A percentile compares a stretch with the other conserved stretches of the same genome.
phyloP scores from a whole-genome alignment of 2,888 invertebrate species.

The Harpagoxenus sublaevis region DNA sequence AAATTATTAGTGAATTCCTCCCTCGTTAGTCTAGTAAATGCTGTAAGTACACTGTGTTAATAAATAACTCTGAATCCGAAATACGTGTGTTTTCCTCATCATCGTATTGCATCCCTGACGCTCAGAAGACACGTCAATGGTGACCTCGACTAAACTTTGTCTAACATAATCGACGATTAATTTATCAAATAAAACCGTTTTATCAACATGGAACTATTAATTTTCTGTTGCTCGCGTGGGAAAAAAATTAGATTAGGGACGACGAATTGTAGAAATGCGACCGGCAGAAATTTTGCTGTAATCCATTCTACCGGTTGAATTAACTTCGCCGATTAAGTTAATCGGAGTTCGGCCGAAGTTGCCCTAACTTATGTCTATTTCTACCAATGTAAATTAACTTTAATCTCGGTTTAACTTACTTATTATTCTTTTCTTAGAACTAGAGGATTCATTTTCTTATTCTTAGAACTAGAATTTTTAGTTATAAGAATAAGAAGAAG shows the following conservation, averaged over 20 bases:
- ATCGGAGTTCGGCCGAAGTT: not conserved
- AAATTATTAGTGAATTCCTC: conserved; percentile 64
- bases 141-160: no score
- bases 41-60: conserved; percentile 75
- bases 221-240: not conserved
- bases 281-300: not conserved
- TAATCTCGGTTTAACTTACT: no score
- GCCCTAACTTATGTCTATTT: not conserved
- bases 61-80: conserved; percentile 74
- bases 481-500: no score
- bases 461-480: no score
- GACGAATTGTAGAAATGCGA: not conserved
- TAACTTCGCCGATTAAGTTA: not conserved
- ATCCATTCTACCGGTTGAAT: not conserved
- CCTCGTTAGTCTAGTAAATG: conserved; percentile 72
- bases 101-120: not conserved
- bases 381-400: no score
- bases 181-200: not conserved
- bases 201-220: not conserved
- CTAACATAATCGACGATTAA: not conserved
- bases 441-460: no score
- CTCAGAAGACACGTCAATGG: not conserved
- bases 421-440: no score
- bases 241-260: not conserved
- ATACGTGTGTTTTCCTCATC: conserved; percentile 13